Percentiles rank a stretch among this genome's conserved stretches.
Evolutionary conservation across 1,140 invertebrate species (phyloP).

Genomic region (Grapholita molesta): DNA sequence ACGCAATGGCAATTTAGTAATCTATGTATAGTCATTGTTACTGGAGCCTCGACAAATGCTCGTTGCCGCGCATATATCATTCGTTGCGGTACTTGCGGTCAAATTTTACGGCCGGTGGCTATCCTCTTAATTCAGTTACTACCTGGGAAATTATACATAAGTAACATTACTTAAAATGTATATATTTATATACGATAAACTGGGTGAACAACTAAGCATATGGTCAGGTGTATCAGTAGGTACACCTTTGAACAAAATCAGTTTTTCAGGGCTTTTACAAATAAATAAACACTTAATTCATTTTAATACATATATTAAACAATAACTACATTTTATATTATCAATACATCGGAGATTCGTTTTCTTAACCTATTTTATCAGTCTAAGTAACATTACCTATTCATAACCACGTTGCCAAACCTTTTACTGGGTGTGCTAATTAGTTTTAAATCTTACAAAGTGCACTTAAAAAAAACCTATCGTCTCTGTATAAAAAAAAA

Average conservation of each 20-base stretch:
- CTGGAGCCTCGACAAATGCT: neutral
- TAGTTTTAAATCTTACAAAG: neutral
- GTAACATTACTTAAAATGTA: too few relatives aligned
- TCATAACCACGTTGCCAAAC: neutral
- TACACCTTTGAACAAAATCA: too few relatives aligned
- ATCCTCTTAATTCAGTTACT: neutral
- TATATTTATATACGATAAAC: too few relatives aligned
- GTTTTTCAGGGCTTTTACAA: neutral
- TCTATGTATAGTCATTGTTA: slow-evolving; percentile 4
- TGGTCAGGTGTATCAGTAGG: too few relatives aligned
- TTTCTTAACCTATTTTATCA: slow-evolving; percentile 30
- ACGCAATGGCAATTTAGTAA: neutral
- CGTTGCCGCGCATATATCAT: neutral
- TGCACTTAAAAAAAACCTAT: too few relatives aligned
- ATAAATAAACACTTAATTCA: neutral
- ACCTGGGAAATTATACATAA: too few relatives aligned
- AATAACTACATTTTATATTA: slow-evolving; percentile 18
- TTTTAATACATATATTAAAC: neutral
- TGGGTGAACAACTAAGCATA: too few relatives aligned
- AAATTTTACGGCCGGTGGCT: neutral
- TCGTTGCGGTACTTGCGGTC: neutral
- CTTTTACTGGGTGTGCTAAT: neutral
- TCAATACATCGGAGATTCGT: slow-evolving; percentile 32
- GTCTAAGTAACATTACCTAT: slow-evolving; percentile 28
- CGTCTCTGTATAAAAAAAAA: too few relatives aligned